These are phyloP conservation scores for Eucidaris tribuloides DNA, from an alignment of 35 echinoderm and acorn worm genomes.

Conservation along the genomic window DNA sequence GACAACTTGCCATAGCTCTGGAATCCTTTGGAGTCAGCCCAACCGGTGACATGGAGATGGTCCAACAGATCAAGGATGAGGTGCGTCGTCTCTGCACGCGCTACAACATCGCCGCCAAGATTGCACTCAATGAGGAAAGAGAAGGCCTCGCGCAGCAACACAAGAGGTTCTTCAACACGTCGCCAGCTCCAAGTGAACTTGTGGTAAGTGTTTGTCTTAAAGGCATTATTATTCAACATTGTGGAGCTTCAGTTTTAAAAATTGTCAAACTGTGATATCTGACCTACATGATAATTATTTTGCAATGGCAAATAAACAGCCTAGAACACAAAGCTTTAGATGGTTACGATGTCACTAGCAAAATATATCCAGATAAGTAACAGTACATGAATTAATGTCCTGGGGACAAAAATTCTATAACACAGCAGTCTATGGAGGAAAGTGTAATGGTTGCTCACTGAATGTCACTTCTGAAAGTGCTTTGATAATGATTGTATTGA, in stretches of 20 bases:
- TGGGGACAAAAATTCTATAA: too few relatives aligned
- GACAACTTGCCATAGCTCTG: slow-evolving; percentile 79
- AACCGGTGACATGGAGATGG: slow-evolving; percentile 98
- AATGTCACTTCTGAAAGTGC: too few relatives aligned
- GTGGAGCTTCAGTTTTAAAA: too few relatives aligned
- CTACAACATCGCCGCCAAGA: slow-evolving; percentile 94
- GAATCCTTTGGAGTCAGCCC: slow-evolving; percentile 90
- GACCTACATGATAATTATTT: too few relatives aligned
- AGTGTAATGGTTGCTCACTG: too few relatives aligned
- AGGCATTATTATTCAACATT: background rate
- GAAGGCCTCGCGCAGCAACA: slow-evolving; percentile 61
- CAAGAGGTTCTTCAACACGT: slow-evolving; percentile 65
- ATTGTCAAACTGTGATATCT: too few relatives aligned
- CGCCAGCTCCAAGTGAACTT: slow-evolving; percentile 54
- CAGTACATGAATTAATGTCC: too few relatives aligned
- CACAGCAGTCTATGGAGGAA: too few relatives aligned
- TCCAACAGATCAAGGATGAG: slow-evolving; percentile 93
- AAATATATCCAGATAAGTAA: too few relatives aligned
- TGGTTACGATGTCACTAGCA: too few relatives aligned
- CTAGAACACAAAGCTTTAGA: too few relatives aligned
- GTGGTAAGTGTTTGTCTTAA: slow-evolving; percentile 26
- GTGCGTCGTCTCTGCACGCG: slow-evolving; percentile 83
- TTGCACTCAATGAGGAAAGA: slow-evolving; percentile 74
- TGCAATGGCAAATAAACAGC: background rate
- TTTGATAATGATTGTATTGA: background rate